A percentile compares a stretch with the other conserved stretches of the same genome.
These are phyloP conservation scores for Latheticus oryzae DNA, from an alignment of 2,888 invertebrate genomes.

Conservation along the genomic window DNA sequence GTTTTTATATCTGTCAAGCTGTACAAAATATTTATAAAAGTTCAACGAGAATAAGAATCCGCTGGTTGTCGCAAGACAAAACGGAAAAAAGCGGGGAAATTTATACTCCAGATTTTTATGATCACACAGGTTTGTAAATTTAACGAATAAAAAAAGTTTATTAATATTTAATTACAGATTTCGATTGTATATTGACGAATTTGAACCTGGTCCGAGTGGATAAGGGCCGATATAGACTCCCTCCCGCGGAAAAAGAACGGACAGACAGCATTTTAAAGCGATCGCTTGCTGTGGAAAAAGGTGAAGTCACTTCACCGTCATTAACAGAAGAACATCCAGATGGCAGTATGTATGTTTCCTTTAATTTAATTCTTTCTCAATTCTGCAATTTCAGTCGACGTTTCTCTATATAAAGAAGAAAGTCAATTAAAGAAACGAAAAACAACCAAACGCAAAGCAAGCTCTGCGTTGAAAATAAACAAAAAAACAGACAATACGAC, in stretches of 20 bases:
- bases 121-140: conserved; percentile 75
- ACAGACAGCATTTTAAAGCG: conserved; percentile 86
- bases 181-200: conserved; percentile 90
- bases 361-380: conserved; percentile 2
- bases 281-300: conserved; percentile 84
- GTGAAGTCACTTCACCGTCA: conserved; percentile 69
- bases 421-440: conserved; percentile 74
- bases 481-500: conserved; percentile 43
- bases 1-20: conserved; percentile 89
- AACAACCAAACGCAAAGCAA: conserved; percentile 60
- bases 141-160: no score
- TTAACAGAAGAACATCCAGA: conserved; percentile 87
- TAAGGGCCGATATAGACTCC: conserved; percentile 77
- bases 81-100: conserved; percentile 74
- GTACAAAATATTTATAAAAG: conserved; percentile 91
- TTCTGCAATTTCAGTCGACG: conserved; percentile 74
- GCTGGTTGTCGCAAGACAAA: conserved; percentile 88
- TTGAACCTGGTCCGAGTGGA: conserved; percentile 80
- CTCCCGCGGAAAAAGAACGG: conserved; percentile 79
- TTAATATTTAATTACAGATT: conserved; percentile 71
- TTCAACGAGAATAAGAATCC: conserved; percentile 86
- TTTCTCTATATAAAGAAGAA: conserved; percentile 86
- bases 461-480: conserved; percentile 43
- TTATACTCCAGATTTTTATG: conserved; percentile 91
- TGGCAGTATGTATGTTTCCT: conserved; percentile 78